Conservation (phyloP, 2,888 invertebrate genomes). For the Eristalis intricaria region DNA sequence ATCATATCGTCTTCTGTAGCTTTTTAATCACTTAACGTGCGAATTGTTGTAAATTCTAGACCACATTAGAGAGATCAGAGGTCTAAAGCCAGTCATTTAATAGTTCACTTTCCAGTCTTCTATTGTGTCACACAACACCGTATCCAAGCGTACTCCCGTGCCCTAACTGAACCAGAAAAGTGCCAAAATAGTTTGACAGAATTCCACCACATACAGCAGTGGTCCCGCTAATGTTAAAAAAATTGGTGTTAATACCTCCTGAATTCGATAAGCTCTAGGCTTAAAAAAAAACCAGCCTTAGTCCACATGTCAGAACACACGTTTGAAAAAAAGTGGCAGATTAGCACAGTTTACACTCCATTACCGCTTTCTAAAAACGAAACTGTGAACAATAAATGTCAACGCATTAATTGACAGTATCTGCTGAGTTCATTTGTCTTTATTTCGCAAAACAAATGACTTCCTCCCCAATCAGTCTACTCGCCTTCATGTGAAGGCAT, state of each 20-base stretch:
- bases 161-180: neutral
- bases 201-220: neutral
- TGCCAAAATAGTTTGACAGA: neutral
- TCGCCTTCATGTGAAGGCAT: slow-evolving; percentile 38
- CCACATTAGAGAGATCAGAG: too few relatives aligned
- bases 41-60: too few relatives aligned
- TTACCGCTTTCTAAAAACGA: slow-evolving; percentile 20
- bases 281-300: neutral
- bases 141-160: neutral
- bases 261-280: neutral
- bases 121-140: neutral
- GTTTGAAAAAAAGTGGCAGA: neutral
- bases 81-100: too few relatives aligned
- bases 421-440: slow-evolving; percentile 47
- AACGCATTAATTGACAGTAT: slow-evolving; percentile 46
- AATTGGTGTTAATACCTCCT: neutral
- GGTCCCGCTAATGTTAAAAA: neutral
- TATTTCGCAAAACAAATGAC: slow-evolving; percentile 37
- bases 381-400: slow-evolving; percentile 31
- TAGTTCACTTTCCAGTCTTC: too few relatives aligned
- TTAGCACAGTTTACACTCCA: slow-evolving; percentile 17
- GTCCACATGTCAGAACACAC: neutral
- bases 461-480: slow-evolving; percentile 15
- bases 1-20: too few relatives aligned
- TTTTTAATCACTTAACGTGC: too few relatives aligned